Conservation (phyloP, 2,113 vertebrate species). For the Irena cyanogastra region DNA sequence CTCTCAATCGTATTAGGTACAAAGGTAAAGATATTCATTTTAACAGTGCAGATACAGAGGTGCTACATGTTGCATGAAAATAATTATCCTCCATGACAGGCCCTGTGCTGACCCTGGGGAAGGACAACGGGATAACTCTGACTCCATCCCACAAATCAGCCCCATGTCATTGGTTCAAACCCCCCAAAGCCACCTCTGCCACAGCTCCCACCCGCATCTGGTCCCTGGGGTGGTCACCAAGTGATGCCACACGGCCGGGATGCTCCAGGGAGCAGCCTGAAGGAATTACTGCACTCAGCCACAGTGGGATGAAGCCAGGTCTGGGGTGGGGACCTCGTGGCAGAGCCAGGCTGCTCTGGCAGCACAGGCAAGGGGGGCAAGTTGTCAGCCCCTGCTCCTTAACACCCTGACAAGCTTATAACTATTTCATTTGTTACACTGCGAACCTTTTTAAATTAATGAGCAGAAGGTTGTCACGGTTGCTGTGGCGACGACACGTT, state of each 20-base stretch:
- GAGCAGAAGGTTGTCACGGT: constrained; percentile 69
- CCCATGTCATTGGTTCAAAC: fast-evolving
- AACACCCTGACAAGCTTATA: constrained; percentile 66
- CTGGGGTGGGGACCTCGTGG: neutral
- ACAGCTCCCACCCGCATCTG: fast-evolving
- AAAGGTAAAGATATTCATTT: neutral
- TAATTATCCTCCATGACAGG: neutral
- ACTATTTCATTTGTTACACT: constrained; percentile 68
- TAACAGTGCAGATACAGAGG: neutral
- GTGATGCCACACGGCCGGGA: fast-evolving
- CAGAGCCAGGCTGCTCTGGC: neutral
- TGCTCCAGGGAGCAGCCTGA: neutral
- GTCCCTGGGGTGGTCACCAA: neutral
- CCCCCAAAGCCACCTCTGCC: neutral
- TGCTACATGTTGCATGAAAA: neutral
- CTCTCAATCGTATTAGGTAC: fast-evolving
- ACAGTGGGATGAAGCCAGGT: fast-evolving
- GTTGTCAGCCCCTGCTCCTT: constrained; percentile 34
- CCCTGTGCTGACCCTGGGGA: fast-evolving
- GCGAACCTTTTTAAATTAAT: constrained; percentile 68
- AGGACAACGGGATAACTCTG: fast-evolving
- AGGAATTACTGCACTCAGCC: fast-evolving
- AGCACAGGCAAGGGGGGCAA: neutral
- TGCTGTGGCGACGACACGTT: constrained; percentile 63
- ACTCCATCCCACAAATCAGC: neutral